Evolutionary conservation across 2,888 invertebrate genomes (phyloP).

Genomic region (Cepaea hortensis): DNA sequence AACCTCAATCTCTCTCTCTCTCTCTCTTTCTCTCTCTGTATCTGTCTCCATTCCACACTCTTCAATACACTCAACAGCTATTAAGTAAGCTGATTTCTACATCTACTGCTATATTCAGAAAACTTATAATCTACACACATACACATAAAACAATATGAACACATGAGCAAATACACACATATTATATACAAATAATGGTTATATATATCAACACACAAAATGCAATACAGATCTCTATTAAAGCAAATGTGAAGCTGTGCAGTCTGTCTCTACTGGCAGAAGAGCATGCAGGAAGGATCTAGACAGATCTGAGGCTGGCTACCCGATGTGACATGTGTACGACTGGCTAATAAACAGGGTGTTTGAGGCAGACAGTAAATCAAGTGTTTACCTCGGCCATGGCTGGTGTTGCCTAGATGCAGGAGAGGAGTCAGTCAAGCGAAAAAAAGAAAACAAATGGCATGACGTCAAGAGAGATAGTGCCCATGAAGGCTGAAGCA

Average conservation of each 20-base stretch:
- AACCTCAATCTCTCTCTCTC: no score
- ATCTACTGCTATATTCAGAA: no score
- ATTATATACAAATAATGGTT: not conserved
- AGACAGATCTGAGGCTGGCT: not conserved
- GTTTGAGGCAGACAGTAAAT: constrained; percentile 5
- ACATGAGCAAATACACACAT: not conserved
- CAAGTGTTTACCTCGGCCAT: constrained; percentile 51
- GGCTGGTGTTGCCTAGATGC: constrained; percentile 53
- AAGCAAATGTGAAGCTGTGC: not conserved
- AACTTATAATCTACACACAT: no score
- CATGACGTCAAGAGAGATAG: not conserved
- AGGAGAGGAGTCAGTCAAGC: constrained; percentile 31
- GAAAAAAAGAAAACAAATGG: constrained; percentile 22
- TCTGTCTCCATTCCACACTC: no score
- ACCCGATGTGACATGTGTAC: not conserved
- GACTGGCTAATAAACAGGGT: not conserved
- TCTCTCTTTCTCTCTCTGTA: no score
- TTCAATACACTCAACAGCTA: no score
- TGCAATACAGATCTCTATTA: no score
- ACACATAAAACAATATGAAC: no score
- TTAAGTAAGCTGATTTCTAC: no score
- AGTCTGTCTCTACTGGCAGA: not conserved
- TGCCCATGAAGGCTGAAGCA: not conserved
- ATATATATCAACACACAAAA: no score
- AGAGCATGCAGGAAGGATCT: not conserved